Base-by-base conservation (phyloP, 2,113 vertebrate genomes). In the Salvator merianae region DNA sequence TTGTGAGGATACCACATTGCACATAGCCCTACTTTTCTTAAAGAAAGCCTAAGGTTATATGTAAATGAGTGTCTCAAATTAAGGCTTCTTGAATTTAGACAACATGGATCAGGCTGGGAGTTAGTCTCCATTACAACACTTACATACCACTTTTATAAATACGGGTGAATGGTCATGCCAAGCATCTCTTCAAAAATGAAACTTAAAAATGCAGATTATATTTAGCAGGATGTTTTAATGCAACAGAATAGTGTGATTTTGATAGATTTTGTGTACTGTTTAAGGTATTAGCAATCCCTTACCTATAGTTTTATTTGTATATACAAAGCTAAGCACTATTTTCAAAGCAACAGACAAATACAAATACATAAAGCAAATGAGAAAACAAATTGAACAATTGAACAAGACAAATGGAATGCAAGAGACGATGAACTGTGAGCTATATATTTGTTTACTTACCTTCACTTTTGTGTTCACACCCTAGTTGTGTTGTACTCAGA, bases 401-500 rank as follows among this genome's bases (percentile, higher is more conserved):
- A 90, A 89, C 78, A 88, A 91, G 90, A 80, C 86, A 82, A 91
- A 95, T 74, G 68, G 34, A 86, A 88, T 87, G 91, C 81, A 89
- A 92, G 40, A 79, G 81, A 84, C 80, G 76, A 26, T 87, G 86
- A 59, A 89, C 72, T 77, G 90, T 81, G 71, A 78, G 38, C 85
- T 47, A 73, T 84, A 71, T 87, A 87, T 47, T 85, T 28, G 1
- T 93, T 93, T 93, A 96, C 98, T 99, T 99, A 99, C 98, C 98
- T 99, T 97, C 94, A 93, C 93, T 96, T 96, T 97, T 95, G 97
- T 96, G 96, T 96, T 96, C 98, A 99, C 97, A 99, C 98, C 97
- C 98, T 99, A 97, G 98, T 99, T 96, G 98, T 99, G 98, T 99
- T 99, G 98, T 99, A 99, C 95, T 99, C 98, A 97, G 98, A 98